Base-by-base conservation (phyloP, 2,797 vertebrate genomes). In the Typhlichthys subterraneus region DNA sequence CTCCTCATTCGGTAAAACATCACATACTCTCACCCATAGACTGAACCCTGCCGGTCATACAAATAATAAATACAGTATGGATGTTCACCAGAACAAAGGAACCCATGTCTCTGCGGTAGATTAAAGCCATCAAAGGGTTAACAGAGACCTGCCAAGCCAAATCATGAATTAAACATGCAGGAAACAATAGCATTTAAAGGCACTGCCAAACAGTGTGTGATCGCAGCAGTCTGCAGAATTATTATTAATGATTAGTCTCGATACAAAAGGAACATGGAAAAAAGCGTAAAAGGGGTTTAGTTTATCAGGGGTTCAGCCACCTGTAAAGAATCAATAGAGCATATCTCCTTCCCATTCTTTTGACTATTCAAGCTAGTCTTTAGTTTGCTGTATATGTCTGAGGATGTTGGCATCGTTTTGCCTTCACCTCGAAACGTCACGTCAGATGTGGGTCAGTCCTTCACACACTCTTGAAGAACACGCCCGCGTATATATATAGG, bases 361-460 rank as follows among this genome's bases (percentile, higher is more conserved):
- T 19, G 12, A 57, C 13, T 33, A 12, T 5, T 15, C 8, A 23
- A 15, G 29, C n/a, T n/a, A 38, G 23, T 31, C 5, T n/a, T 62
- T 31, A 15, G 13, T 45, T 14, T 57, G 38, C 2, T 67, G 47
- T 33, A 42, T 49, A 47, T 51, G n/a, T 68, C 53, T 52, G 53
- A 12, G 4, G 59, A 10, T 57, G 42, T 66, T 51, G n/a, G 0
- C 56, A 15, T 63, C 53, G 55, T 38, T 13, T 45, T 31, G 2
- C 3, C 57, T 70, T 61, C 67, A 83, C 80, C 75, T 47, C 48
- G 45, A 75, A 70, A 85, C 70, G 75, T 84, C 79, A 81, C 57
- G 31, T 15, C 67, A 15, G 59, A 73, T 76, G 12, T 59, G 46
- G 42, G 12, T 11, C 17, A 53, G 55, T 59, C 56, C 49, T 12